Evolutionary conservation across 2,797 vertebrate species (phyloP).

Genomic region (Sarcoramphus papa): DNA sequence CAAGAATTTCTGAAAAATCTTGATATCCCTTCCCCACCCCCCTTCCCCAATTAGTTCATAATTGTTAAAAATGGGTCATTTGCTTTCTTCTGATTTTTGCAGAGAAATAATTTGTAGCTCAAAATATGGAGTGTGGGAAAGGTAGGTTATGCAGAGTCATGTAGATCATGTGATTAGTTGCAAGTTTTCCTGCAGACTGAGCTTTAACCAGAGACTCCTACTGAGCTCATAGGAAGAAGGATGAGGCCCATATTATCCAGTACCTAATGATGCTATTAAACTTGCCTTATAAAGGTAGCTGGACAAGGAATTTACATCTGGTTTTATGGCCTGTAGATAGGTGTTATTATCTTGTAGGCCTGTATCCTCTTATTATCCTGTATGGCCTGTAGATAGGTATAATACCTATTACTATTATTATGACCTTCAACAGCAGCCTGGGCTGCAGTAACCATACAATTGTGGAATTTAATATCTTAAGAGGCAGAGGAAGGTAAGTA

Average conservation of each 20-base stretch:
- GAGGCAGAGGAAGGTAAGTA: neutral
- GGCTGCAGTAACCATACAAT: neutral
- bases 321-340: neutral
- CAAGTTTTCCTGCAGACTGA: neutral
- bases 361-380: neutral
- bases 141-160: neutral
- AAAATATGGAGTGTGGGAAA: neutral
- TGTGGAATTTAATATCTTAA: neutral
- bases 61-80: neutral
- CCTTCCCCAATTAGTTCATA: neutral
- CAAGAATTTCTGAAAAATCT: neutral
- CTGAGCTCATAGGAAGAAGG: neutral
- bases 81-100: neutral
- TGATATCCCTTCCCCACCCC: accelerated
- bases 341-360: neutral
- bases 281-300: neutral
- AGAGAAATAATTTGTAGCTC: neutral
- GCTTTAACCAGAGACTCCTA: neutral
- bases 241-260: neutral
- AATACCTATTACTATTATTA: neutral
- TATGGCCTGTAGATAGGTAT: neutral
- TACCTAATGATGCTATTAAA: neutral
- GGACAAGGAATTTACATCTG: neutral
- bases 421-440: neutral
- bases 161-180: neutral